These are phyloP conservation scores for Dolichoris vasculosae DNA, from an alignment of 1,140 invertebrate species.

Conservation along the genomic window DNA sequence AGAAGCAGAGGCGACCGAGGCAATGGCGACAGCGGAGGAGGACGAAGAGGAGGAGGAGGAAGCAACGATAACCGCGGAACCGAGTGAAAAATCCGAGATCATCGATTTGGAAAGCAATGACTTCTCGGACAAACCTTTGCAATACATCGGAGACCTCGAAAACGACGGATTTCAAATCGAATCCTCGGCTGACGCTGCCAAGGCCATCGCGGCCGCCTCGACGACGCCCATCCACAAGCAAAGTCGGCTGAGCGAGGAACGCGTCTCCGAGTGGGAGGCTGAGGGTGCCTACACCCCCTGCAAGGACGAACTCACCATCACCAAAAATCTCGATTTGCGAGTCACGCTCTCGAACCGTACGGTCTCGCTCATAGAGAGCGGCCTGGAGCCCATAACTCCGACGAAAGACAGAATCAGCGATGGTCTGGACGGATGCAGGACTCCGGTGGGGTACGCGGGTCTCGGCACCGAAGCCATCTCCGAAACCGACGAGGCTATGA, in stretches of 20 bases:
- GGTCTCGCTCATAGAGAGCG: slow-evolving; percentile 54
- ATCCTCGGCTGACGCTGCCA: background rate
- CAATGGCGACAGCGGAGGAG: background rate
- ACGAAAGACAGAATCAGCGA: slow-evolving; percentile 66
- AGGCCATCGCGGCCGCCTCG: background rate
- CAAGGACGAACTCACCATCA: slow-evolving; percentile 68
- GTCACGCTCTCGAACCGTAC: slow-evolving; percentile 10
- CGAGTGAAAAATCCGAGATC: slow-evolving; percentile 11
- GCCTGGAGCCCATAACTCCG: slow-evolving; percentile 69
- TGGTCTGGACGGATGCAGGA: slow-evolving; percentile 67
- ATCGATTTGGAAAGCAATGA: slow-evolving; percentile 55
- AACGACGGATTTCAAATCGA: slow-evolving; percentile 48
- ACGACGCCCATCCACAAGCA: background rate
- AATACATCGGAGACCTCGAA: slow-evolving; percentile 50
- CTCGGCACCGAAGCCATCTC: slow-evolving; percentile 71
- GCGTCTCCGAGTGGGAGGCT: slow-evolving; percentile 63
- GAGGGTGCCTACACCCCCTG: slow-evolving; percentile 72
- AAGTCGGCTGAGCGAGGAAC: slow-evolving; percentile 7
- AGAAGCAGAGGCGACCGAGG: slow-evolving; percentile 29
- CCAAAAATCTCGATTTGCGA: slow-evolving; percentile 33
- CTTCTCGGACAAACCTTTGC: slow-evolving; percentile 57
- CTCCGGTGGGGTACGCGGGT: slow-evolving; percentile 69
- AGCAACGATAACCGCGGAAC: background rate
- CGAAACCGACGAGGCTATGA: slow-evolving; percentile 69
- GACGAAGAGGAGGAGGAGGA: slow-evolving; percentile 30